Conservation (phyloP, 2,113 vertebrate species). For the Pachyramphus minor region DNA sequence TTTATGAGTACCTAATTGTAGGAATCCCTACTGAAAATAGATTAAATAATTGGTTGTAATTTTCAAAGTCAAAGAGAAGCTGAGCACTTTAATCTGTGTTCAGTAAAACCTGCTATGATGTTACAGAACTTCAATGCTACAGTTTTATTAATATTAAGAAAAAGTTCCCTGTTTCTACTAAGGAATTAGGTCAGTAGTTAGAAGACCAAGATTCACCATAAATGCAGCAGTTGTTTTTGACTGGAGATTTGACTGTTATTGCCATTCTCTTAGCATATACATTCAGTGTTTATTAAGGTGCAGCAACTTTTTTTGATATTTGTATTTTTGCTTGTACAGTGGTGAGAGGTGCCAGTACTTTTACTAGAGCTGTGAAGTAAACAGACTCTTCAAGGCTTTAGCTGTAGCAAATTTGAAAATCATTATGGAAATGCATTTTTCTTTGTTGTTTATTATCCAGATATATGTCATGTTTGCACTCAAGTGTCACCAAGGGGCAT, state of each 20-base stretch:
- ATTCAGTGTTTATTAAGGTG: background rate
- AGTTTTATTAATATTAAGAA: background rate
- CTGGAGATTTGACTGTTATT: background rate
- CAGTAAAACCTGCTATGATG: background rate
- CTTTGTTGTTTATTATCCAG: background rate
- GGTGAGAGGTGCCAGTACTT: background rate
- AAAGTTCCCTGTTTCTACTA: background rate
- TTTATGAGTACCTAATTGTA: background rate
- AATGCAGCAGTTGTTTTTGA: background rate
- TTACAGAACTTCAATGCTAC: background rate
- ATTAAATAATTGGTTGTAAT: background rate
- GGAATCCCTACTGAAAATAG: background rate
- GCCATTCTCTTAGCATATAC: background rate
- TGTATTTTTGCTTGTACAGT: background rate
- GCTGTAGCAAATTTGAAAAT: background rate
- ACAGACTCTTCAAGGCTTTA: background rate
- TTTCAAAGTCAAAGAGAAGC: background rate
- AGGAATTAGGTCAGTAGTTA: background rate
- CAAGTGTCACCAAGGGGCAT: background rate
- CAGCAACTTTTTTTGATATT: background rate
- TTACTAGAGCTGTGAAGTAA: background rate
- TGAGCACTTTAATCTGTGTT: background rate
- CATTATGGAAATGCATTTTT: background rate
- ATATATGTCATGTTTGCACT: background rate
- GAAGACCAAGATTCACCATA: background rate